These are phyloP conservation scores for Arctopsyche grandis DNA, from an alignment of 1,140 invertebrate species.

Conservation along the genomic window DNA sequence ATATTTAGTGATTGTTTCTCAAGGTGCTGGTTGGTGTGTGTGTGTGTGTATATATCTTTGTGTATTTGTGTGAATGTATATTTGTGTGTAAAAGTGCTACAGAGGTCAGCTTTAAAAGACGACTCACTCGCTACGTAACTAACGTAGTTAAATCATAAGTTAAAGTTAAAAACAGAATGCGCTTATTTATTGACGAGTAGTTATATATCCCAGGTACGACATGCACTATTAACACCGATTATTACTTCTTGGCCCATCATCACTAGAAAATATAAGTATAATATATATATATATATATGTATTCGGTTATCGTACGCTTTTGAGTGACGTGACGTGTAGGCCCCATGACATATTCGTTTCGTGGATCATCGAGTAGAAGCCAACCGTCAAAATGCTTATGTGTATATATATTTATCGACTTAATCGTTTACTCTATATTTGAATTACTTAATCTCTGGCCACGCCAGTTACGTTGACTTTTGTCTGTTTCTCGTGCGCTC, in stretches of 20 bases:
- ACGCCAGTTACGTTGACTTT: conserved; percentile 22
- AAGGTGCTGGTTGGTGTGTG: background rate
- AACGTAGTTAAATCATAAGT: background rate
- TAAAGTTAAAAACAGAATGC: conserved; percentile 15
- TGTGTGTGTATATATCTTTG: background rate
- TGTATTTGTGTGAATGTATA: background rate
- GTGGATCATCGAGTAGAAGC: conserved; percentile 22
- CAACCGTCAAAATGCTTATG: conserved; percentile 16
- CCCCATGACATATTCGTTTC: conserved; percentile 18
- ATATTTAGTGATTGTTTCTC: conserved; percentile 52
- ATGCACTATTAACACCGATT: conserved; percentile 34
- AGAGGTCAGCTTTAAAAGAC: conserved; percentile 23
- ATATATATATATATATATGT: background rate
- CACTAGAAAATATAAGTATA: conserved; percentile 18
- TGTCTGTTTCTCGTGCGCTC: conserved; percentile 28
- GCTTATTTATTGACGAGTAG: conserved; percentile 29
- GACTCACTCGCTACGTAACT: conserved; percentile 18
- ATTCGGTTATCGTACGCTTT: background rate
- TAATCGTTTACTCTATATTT: conserved; percentile 21
- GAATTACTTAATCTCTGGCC: conserved; percentile 18
- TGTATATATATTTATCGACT: conserved; percentile 29
- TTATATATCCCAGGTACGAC: conserved; percentile 22
- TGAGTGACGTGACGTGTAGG: conserved; percentile 24
- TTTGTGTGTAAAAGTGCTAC: conserved; percentile 19
- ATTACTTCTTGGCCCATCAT: conserved; percentile 35